These are phyloP conservation scores for Dicyrtoma fusca DNA, from an alignment of 2,888 invertebrate species.

Conservation along the genomic window DNA sequence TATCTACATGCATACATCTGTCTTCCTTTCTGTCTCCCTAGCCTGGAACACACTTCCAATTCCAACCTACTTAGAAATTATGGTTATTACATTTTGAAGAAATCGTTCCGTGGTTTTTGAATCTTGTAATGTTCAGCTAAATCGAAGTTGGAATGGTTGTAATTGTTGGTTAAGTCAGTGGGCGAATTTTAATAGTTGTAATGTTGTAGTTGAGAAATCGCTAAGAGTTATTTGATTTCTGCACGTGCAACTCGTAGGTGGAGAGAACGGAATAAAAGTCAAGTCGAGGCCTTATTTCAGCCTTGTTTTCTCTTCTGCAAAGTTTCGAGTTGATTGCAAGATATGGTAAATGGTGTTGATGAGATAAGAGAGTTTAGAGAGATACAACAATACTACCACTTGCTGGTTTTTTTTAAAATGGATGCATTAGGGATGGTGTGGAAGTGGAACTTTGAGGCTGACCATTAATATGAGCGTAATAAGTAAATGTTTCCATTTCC, in stretches of 20 bases:
- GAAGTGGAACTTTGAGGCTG: constrained; percentile 7
- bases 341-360: constrained; percentile 24
- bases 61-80: not conserved
- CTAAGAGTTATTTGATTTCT: not conserved
- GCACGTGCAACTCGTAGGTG: constrained; percentile 28
- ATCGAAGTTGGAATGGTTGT: not conserved
- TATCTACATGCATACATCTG: too few species aligned
- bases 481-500: too few species aligned
- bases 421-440: constrained; percentile 9
- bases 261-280: constrained; percentile 14
- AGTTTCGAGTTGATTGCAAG: constrained; percentile 17
- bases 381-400: not conserved
- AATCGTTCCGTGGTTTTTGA: not conserved
- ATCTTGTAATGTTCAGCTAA: not conserved
- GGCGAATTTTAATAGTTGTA: not conserved
- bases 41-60: too few species aligned
- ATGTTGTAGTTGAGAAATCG: not conserved
- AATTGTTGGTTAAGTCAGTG: not conserved
- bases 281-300: constrained; percentile 17
- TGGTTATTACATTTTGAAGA: not conserved
- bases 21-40: too few species aligned
- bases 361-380: constrained; percentile 14
- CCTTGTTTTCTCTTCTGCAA: constrained; percentile 22
- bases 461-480: constrained; percentile 14
- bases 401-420: too few species aligned